Evolutionary conservation across 2,888 invertebrate species (phyloP).

Genomic region (Antheraea assamensis): DNA sequence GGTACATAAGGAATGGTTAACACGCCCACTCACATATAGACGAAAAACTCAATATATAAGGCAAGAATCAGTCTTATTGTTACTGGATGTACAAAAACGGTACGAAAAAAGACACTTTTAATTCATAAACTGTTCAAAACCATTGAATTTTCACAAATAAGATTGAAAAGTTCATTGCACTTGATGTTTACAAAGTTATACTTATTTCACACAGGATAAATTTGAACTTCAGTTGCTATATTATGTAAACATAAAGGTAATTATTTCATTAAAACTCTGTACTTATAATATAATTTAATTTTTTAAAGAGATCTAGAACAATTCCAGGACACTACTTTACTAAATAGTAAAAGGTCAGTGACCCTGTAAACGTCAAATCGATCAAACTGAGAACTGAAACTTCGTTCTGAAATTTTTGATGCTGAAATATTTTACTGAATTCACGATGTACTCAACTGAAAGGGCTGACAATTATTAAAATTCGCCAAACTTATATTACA

Average conservation of each 20-base stretch:
- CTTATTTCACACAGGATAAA: neutral
- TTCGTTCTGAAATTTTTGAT: constrained; percentile 14
- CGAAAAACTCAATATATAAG: constrained; percentile 28
- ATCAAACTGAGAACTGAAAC: constrained; percentile 24
- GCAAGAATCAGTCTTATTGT: constrained; percentile 20
- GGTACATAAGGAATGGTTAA: constrained; percentile 16
- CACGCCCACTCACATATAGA: constrained; percentile 51
- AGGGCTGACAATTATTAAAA: neutral
- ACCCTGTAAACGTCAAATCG: constrained; percentile 31
- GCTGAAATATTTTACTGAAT: neutral
- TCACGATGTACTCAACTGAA: neutral
- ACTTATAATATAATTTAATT: neutral
- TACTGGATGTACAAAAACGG: constrained; percentile 27
- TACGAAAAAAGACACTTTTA: constrained; percentile 47
- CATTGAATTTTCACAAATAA: constrained; percentile 44
- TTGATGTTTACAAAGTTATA: constrained; percentile 60
- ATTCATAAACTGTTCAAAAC: constrained; percentile 50
- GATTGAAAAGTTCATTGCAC: constrained; percentile 67
- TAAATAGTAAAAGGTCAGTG: constrained; percentile 10
- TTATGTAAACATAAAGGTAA: neutral
- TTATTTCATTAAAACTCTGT: neutral
- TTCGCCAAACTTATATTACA: neutral
- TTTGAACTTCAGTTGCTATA: neutral
- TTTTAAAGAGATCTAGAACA: neutral
- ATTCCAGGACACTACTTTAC: neutral